Base-by-base conservation (phyloP, 2,797 vertebrate genomes). In the Crocodylus rhombifer region DNA sequence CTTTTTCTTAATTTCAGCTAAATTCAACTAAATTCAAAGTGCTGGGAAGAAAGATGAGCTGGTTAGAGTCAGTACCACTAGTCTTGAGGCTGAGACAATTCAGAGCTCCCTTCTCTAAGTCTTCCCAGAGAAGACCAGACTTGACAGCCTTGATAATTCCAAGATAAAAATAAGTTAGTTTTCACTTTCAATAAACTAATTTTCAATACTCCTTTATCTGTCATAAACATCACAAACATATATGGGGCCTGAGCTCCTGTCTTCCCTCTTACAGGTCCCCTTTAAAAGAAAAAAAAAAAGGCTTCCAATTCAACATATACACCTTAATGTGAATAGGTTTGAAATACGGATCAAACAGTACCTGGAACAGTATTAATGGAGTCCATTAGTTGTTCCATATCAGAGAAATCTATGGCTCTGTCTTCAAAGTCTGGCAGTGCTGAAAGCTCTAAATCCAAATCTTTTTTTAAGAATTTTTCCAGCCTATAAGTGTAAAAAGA, bases 361-460 rank as follows among this genome's bases (percentile, higher is more conserved):
- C 99, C 99, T 98, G 99, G 98, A 69, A 99, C 91, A 25, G 98
- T 91, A 73, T 99, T 98, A 92, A 99, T 98, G 55, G 99, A 98
- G 76, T 99, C 98, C 98, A 99, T 99, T 97, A 99, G 98, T 93
- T 98, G 98, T 96, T 98, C 98, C 94, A 99, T 98, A 18, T 99
- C 99, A 2, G 99, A 98, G 95, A 99, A 97, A 96, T 99, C 98
- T 82, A 98, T 96, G 18, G 97, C 96, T 1, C 98, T 96, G 4
- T 98, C 98, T 95, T 98, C 97, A 88, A 99, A 99, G 62, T 98
- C 98, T 55, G 98, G 97, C 78, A 92, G 84, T 0, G 98, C 97
- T 2, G 98, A 97, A 94, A 99, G 96, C 1, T 97, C 97, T 93
- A 99, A 97, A 33, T 99, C 97, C 30, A 98, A 88, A 65, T 99